Evolutionary conservation across 35 echinoderm and acorn worm genomes (phyloP).

Genomic region (Amphiura filiformis): DNA sequence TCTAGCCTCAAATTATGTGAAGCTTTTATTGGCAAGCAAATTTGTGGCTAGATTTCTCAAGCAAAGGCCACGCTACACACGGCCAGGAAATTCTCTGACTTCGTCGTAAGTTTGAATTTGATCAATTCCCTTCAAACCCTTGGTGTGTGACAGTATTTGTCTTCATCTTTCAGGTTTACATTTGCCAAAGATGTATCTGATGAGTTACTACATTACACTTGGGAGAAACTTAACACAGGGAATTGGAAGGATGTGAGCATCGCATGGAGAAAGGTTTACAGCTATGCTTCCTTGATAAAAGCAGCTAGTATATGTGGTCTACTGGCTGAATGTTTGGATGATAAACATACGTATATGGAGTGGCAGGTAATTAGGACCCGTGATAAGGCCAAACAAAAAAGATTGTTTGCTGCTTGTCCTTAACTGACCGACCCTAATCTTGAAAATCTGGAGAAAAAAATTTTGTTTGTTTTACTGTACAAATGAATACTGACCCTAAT

Average conservation of each 20-base stretch:
- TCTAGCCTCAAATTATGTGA: background rate
- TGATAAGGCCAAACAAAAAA: too few species aligned
- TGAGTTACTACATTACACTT: constrained; percentile 64
- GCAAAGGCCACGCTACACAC: background rate
- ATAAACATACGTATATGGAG: too few species aligned
- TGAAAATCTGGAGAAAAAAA: too few species aligned
- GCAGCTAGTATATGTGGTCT: constrained; percentile 5
- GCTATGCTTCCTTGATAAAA: constrained; percentile 71
- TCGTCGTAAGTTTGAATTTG: background rate
- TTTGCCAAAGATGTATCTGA: constrained; percentile 13
- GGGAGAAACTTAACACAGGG: constrained; percentile 92
- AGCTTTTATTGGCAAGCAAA: background rate
- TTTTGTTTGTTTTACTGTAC: too few species aligned
- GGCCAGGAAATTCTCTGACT: background rate
- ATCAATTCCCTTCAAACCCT: background rate
- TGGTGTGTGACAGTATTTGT: background rate
- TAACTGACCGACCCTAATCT: too few species aligned
- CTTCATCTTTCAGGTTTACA: background rate
- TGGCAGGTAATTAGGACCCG: too few species aligned
- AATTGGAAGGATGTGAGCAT: constrained; percentile 91
- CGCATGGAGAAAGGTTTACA: constrained; percentile 77
- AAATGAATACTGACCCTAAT: too few species aligned
- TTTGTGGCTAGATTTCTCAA: background rate
- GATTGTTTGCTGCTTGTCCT: too few species aligned
- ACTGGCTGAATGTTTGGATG: background rate